Evolutionary conservation across 2,113 vertebrate species (phyloP).

Genomic region (Nematolebias whitei): DNA sequence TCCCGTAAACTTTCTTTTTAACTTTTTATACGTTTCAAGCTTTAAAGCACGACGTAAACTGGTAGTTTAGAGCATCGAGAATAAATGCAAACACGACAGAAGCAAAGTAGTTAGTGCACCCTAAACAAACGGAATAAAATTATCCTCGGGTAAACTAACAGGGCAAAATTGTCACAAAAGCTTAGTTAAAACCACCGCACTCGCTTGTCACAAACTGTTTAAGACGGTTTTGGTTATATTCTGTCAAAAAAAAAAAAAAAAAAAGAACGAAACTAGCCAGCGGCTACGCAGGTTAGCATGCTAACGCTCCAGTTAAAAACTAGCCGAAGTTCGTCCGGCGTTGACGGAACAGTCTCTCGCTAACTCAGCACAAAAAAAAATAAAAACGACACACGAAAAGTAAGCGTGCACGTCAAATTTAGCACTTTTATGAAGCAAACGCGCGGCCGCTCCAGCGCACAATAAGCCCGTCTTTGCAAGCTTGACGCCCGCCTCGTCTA

Average conservation of each 20-base stretch:
- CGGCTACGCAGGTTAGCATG: slow-evolving; percentile 70
- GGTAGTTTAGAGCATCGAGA: background rate
- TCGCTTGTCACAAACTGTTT: slow-evolving; percentile 37
- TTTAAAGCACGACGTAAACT: no score
- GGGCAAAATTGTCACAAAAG: background rate
- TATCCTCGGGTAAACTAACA: slow-evolving; percentile 14
- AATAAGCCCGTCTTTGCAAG: slow-evolving; percentile 24
- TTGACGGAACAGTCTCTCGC: slow-evolving; percentile 55
- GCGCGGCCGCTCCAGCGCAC: background rate
- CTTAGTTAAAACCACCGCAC: slow-evolving; percentile 18
- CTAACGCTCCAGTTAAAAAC: slow-evolving; percentile 58
- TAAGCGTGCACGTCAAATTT: slow-evolving; percentile 31
- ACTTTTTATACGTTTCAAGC: slow-evolving; percentile 2
- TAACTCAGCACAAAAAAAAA: slow-evolving; percentile 65
- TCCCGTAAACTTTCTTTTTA: slow-evolving; percentile 21
- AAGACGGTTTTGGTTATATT: slow-evolving; percentile 32
- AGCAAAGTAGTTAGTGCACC: background rate
- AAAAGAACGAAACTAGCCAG: slow-evolving; percentile 30
- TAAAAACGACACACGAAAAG: slow-evolving; percentile 57
- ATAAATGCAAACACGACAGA: background rate
- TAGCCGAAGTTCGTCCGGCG: slow-evolving; percentile 72
- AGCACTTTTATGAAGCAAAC: background rate
- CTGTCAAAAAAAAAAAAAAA: slow-evolving; percentile 27
- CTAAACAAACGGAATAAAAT: background rate
- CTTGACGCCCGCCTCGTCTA: slow-evolving; percentile 22